Base-by-base conservation (phyloP, 2,888 invertebrate species). In the Phorcus lineatus region DNA sequence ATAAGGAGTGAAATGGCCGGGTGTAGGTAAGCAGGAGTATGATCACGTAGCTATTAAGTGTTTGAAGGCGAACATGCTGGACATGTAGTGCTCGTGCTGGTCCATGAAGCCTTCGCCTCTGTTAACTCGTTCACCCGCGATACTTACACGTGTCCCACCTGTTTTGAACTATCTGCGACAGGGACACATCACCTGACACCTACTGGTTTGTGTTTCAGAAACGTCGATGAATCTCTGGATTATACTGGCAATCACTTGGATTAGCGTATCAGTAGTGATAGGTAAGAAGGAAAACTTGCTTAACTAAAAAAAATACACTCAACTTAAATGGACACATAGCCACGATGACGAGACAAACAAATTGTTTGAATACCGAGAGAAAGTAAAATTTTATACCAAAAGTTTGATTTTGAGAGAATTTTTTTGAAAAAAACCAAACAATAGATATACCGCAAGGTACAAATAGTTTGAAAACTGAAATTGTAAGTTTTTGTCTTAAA, bases 81-180 rank as follows among this genome's bases (percentile, higher is more conserved):
- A n/a, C 62, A 62, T 62, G 62, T 62, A 62, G 62, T 17, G 62
- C 62, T 62, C 62, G 62, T 62, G 62, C 62, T 62, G 62, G 62
- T 62, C 13, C 62, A 62, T 62, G 62, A 62, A 62, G 62, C 62
- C 28, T 16, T 28, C 62, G 62, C 62, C 62, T 16, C 16, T 17
- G 4, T 19, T 2, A 19, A 2, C 28, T 62, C 24, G 22, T 13
- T 13, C 2, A 24, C 28, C 28, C 11, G 24, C 2, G 16, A 9
- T 47, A 47, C 47, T 47, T 47, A 47, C 47, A 4, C 11, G 47
- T 47, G 47, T 47, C 47, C 4, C 47, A 47, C 47, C 47, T 47
- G 47, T 47, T 28, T 22, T 24, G 24, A 62, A 11, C 13, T 19
- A 62, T 7, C 36, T 36, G 36, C 4, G 36, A 36, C 62, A 24